Evolutionary conservation across 2,797 vertebrate species (phyloP).

Genomic region (Chloroceryle inda): DNA sequence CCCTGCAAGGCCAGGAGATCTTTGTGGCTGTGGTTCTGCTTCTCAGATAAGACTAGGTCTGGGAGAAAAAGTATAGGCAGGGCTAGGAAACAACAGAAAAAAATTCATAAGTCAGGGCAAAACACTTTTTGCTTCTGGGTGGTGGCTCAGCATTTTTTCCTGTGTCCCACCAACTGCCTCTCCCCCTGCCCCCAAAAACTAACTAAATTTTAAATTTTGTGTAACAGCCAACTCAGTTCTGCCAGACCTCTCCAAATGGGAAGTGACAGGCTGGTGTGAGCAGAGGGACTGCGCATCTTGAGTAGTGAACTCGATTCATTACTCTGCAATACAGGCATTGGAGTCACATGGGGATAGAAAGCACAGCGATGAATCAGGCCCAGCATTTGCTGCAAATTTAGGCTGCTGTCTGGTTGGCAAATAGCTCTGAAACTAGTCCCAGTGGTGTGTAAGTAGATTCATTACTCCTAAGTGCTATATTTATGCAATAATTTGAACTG

Average conservation of each 20-base stretch:
- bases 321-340: background rate
- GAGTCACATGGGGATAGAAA: background rate
- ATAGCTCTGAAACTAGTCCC: constrained; percentile 38
- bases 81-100: background rate
- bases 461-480: constrained; percentile 57
- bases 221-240: background rate
- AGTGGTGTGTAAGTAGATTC: constrained; percentile 20
- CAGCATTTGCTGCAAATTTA: constrained; percentile 28
- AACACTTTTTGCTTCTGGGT: background rate
- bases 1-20: background rate
- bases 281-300: background rate
- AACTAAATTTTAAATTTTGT: background rate
- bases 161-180: background rate
- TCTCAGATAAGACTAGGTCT: background rate
- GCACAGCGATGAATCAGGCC: constrained; percentile 20
- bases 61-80: background rate
- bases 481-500: constrained; percentile 46
- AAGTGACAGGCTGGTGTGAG: background rate
- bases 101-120: background rate
- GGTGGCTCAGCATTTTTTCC: background rate
- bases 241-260: background rate
- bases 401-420: constrained; percentile 37
- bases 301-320: constrained; percentile 3
- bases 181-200: background rate
- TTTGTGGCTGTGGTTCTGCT: background rate